These are phyloP conservation scores for Troides aeacus DNA, from an alignment of 2,888 invertebrate species.

Conservation along the genomic window DNA sequence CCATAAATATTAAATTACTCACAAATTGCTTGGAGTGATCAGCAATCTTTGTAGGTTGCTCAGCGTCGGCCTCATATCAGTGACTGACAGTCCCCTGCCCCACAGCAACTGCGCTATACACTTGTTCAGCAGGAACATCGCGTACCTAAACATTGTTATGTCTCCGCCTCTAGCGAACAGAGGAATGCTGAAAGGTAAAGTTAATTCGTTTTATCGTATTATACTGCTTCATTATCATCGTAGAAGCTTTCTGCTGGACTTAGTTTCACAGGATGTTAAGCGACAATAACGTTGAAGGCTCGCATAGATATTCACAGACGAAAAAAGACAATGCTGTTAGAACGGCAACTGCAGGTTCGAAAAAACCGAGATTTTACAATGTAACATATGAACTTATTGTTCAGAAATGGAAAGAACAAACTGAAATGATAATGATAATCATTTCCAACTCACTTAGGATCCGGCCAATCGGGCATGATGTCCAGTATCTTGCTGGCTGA, in stretches of 20 bases:
- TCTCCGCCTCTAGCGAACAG: constrained; percentile 89
- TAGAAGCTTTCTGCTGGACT: too few relatives aligned
- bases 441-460: constrained; percentile 62
- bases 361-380: too few relatives aligned
- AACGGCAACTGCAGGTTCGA: too few relatives aligned
- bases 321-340: too few relatives aligned
- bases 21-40: constrained; percentile 56
- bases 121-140: constrained; percentile 94
- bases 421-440: too few relatives aligned
- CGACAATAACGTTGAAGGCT: too few relatives aligned
- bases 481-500: constrained; percentile 91
- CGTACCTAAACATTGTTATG: constrained; percentile 90
- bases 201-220: neutral
- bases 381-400: too few relatives aligned
- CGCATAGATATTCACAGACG: too few relatives aligned
- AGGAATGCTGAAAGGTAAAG: constrained; percentile 84
- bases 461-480: constrained; percentile 78
- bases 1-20: constrained; percentile 40
- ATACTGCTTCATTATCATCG: neutral
- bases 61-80: constrained; percentile 87
- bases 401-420: too few relatives aligned
- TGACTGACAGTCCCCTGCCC: constrained; percentile 86
- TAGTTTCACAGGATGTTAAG: too few relatives aligned
- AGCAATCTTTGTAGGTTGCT: constrained; percentile 84
- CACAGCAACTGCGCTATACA: constrained; percentile 95